Base-by-base conservation (phyloP, 1,140 invertebrate genomes). In the Nomia melanderi region DNA sequence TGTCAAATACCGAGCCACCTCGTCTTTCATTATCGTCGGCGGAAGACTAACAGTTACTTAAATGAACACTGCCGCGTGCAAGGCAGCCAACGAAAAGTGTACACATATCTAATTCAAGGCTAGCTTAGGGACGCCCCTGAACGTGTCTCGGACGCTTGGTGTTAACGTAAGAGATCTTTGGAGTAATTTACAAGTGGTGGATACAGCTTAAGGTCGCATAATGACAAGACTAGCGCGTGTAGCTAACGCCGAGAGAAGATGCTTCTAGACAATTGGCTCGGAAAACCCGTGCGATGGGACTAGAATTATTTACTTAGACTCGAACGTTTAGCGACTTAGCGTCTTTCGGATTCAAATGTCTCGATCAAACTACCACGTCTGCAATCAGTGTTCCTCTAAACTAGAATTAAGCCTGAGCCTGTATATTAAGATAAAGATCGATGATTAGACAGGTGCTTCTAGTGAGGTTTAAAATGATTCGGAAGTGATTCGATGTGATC, bases 91-190 rank as follows among this genome's bases (percentile, higher is more conserved):
- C 78, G 65, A 81, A 86, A 85, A 73, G 71, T 82, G 29, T 60
- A 67, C 53, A 67, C 44, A 76, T 53, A 69, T 74, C 39, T 84
- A 76, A 79, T 77, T 81, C 56, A 76, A 77, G 73, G 59, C 82
- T 87, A 84, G 86, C 88, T 91, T 89, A 73, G 88, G 86, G 84
- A 87, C 88, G 88, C 86, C 89, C 88, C 88, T 90, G 88, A 75
- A 88, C 74, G 77, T 71, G 54, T 82, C 66, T 79, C 56, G 75
- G 50, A 81, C 76, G 69, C 75, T n/a, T 78, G 44, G 72, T 77
- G 70, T 29, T 59, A 33, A 20, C 39, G 76, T 41, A 74, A 72
- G 25, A 50, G 20, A 75, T 25, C 29, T 75, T 36, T 79, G 23
- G 62, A 76, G 63, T 83, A 75, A 75, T 79, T 63, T 83, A 80